Conservation (phyloP, 2,113 vertebrate genomes). For the Saccopteryx bilineata region DNA sequence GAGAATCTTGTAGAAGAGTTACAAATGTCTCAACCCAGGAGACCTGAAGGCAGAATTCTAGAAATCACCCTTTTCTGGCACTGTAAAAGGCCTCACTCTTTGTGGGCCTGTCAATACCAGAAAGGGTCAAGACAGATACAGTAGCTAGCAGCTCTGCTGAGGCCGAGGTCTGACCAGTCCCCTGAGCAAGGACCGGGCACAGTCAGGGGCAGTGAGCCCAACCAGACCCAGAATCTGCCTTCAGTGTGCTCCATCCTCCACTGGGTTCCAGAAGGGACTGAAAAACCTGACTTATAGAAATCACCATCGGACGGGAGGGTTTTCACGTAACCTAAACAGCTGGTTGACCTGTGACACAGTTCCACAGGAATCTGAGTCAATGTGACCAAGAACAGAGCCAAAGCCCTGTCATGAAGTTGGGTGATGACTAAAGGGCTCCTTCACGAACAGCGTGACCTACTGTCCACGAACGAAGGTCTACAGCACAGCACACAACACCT, state of each 20-base stretch:
- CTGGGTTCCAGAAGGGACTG: background rate
- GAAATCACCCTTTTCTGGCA: background rate
- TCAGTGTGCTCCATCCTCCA: background rate
- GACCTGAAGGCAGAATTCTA: background rate
- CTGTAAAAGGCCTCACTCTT: background rate
- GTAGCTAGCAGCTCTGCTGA: background rate
- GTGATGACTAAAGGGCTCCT: background rate
- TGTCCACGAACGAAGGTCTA: background rate
- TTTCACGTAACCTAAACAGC: background rate
- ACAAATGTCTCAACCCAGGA: background rate
- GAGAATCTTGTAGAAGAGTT: background rate
- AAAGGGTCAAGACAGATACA: background rate
- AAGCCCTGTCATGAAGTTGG: background rate
- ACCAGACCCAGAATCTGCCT: background rate
- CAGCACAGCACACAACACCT: background rate
- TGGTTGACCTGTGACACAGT: background rate
- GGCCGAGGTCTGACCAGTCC: background rate
- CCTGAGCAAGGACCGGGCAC: background rate
- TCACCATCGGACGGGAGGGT: background rate
- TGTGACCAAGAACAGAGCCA: background rate
- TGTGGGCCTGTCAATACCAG: background rate
- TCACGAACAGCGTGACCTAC: background rate
- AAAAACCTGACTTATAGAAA: conserved; percentile 40
- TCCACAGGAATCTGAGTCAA: background rate
- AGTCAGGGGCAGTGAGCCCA: background rate